Base-by-base conservation (phyloP, 35 echinoderm and acorn worm genomes). In the Chiridota heheva region DNA sequence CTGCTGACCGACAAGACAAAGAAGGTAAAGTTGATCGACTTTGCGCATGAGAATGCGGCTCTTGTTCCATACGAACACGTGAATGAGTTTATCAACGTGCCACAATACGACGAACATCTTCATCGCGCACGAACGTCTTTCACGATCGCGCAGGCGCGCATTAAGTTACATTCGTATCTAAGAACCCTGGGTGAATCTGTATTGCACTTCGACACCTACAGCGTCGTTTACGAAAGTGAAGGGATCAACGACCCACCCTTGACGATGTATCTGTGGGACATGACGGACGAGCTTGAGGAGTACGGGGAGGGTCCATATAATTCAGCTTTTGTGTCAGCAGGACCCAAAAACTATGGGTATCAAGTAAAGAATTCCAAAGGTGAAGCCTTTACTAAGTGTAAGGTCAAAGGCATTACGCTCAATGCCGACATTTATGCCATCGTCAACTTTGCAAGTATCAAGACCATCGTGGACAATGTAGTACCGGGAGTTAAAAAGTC, bases 271-370 rank as follows among this genome's bases (percentile, higher is more conserved):
- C 46, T 60, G 13, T 47, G 55, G 28, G 81, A 84, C 24, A 84
- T 57, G 65, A 84, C 81, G 1, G 81, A 84, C 28, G 81, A 72
- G 59, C 40, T 73, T 5, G 81, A 36, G 17, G 73, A 72, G n/a
- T n/a, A 73, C 15, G 81, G 81, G 8, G 32, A 16, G 2, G 47
- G 44, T 15, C 58, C 48, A 59, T 84, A 73, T 22, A 84, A 58
- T 37, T 72, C 81, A 10, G 36, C 66, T 13, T 84, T 84, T 62
- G 67, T 84, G 4, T 73, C 48, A 36, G 69, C 49, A 15, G 82
- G 82, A 17, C 82, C 82, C 32, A 85, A 85, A 60, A 70, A 85
- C 13, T 85, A 85, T 70, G 69, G 61, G 2, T 85, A 73, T 36
- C 35, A 58, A 72, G 66, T 84, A 4, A 58, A 53, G 18, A 37